These are phyloP conservation scores for Anaspis maculata DNA, from an alignment of 2,888 invertebrate species.

Conservation along the genomic window DNA sequence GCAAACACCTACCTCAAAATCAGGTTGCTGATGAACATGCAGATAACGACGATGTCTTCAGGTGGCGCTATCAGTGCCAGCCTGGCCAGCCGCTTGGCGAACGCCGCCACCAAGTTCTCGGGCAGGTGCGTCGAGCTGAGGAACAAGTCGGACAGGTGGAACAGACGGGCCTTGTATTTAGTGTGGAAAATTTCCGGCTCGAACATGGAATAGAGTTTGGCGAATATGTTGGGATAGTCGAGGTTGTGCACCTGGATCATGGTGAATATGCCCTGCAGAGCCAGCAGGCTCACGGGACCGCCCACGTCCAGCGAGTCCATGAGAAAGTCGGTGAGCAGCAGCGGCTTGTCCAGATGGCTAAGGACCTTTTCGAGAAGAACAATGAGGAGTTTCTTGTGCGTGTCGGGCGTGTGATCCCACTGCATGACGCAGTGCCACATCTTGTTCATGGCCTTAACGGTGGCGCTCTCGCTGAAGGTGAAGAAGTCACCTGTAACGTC, in stretches of 20 bases:
- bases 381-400: conserved; percentile 71
- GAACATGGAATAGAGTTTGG: conserved; percentile 90
- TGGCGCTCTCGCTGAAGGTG: conserved; percentile 50
- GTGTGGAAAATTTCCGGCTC: conserved; percentile 86
- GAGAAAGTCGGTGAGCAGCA: conserved; percentile 83
- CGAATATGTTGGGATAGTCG: conserved; percentile 92
- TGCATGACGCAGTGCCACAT: conserved; percentile 71
- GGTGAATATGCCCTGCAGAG: conserved; percentile 84
- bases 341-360: conserved; percentile 70
- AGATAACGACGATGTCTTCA: conserved; percentile 65
- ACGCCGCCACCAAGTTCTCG: conserved; percentile 84
- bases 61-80: conserved; percentile 77
- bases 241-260: conserved; percentile 87
- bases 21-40: conserved; percentile 79
- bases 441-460: conserved; percentile 56
- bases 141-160: conserved; percentile 84
- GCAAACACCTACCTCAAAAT: conserved; percentile 50
- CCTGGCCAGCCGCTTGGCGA: conserved; percentile 80
- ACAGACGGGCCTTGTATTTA: conserved; percentile 79
- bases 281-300: conserved; percentile 80
- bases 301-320: conserved; percentile 83
- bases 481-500: conserved; percentile 37
- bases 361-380: conserved; percentile 76
- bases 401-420: conserved; percentile 58
- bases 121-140: conserved; percentile 92